Base-by-base conservation (phyloP, 1,140 invertebrate genomes). In the Diorhabda sublineata region DNA sequence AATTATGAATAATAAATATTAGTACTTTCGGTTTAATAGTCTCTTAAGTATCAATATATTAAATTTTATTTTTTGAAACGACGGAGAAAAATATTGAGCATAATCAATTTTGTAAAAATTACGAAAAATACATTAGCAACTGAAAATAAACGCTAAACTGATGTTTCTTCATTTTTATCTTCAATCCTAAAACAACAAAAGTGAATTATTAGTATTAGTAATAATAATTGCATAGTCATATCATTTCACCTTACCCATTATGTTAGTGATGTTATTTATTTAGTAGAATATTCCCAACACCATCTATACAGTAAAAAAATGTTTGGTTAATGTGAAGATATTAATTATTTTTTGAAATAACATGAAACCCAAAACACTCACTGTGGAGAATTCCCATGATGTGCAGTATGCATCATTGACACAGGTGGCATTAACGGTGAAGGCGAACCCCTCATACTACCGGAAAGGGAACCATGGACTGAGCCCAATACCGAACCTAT, bases 151-250 rank as follows among this genome's bases (percentile, higher is more conserved):
- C 26, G 26, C 84, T 79, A 85, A 69, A 86, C 85, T 68, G 85
- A 83, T 73, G 85, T 86, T 82, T 86, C 85, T 75, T 85, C 85
- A 67, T 85, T 85, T 81, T 81, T 84, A 81, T 85, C 85, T 80
- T 84, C 85, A 81, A 84, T 85, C 81, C 84, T 86, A 79, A 61
- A 84, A 84, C 73, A 76, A 66, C 61, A 64, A 63, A 67, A 57
- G 41, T 42, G 11, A 66, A 58, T 26, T 70, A 62, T 65, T 66
- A 61, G 56, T 61, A n/a, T n/a, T n/a, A 44, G 7, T 3, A 61
- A 61, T 26, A 63, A 9, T 5, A 7, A 7, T 42, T 4, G 56
- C 3, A 42, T 8, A 26, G 0, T 26, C 26, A 26, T 26, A 26
- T 59, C 7, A 8, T 45, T 57, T 45, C 59, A 71, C 67, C 68